These are phyloP conservation scores for Crypturellus tataupa DNA, from an alignment of 2,797 vertebrate genomes.

Conservation along the genomic window DNA sequence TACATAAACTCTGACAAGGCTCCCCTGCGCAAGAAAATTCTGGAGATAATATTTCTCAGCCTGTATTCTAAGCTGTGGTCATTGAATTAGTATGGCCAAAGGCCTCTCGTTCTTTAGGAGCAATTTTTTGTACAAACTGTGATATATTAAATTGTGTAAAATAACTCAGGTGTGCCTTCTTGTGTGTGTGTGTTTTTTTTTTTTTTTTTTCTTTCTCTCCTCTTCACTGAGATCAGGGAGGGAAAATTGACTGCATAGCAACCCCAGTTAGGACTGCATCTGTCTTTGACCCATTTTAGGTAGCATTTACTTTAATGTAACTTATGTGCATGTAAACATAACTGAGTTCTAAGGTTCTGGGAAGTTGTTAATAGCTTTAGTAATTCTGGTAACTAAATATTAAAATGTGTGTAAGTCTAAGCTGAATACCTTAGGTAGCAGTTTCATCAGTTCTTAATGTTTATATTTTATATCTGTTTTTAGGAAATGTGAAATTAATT, in stretches of 20 bases:
- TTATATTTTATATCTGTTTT: constrained; percentile 31
- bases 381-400: neutral
- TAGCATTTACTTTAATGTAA: neutral
- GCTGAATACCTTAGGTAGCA: neutral
- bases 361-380: neutral
- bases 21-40: neutral
- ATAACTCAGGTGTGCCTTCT: fast-evolving
- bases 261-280: fast-evolving
- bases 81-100: neutral
- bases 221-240: neutral
- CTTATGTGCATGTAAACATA: no score
- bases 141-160: neutral
- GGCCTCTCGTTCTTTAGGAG: neutral
- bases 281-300: neutral
- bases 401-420: neutral
- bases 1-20: neutral
- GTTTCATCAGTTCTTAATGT: neutral
- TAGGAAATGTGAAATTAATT: constrained; percentile 91
- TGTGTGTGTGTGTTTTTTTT: no score
- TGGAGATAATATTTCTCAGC: neutral
- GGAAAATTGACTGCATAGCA: neutral
- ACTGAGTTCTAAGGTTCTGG: neutral
- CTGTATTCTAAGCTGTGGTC: neutral
- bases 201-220: no score
- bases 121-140: neutral